Evolutionary conservation across 2,888 invertebrate species (phyloP).

Genomic region (Melanargia galathea): DNA sequence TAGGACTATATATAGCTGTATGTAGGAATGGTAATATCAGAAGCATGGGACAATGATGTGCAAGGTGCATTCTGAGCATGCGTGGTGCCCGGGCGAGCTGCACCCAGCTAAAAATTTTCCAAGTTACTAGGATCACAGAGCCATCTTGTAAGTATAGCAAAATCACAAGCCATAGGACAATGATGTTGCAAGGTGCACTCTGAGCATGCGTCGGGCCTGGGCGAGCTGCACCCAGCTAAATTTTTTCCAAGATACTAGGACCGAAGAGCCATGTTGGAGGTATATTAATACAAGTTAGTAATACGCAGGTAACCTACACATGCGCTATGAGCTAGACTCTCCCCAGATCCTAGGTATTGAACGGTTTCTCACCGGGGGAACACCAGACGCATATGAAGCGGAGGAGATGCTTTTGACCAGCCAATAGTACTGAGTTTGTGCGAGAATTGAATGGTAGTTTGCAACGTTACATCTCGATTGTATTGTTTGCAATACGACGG

Average conservation of each 20-base stretch:
- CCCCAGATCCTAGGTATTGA: conserved; percentile 27
- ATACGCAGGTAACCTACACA: conserved; percentile 31
- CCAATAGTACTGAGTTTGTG: conserved; percentile 1
- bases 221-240: too few species aligned
- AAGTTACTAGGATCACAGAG: conserved; percentile 1
- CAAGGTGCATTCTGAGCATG: background rate
- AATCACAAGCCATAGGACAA: too few species aligned
- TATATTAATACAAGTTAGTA: too few species aligned
- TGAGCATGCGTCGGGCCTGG: too few species aligned
- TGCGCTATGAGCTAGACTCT: conserved; percentile 28
- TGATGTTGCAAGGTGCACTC: too few species aligned
- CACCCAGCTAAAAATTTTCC: background rate
- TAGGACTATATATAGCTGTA: too few species aligned
- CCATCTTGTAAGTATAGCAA: too few species aligned
- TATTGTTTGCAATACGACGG: background rate
- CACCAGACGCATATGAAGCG: conserved; percentile 21
- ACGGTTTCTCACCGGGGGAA: conserved; percentile 11
- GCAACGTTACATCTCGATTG: background rate
- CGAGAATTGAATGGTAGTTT: background rate
- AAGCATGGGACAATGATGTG: background rate
- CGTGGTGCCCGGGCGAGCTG: background rate
- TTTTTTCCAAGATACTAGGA: too few species aligned
- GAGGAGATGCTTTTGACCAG: background rate
- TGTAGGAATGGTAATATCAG: too few species aligned
- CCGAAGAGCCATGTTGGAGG: too few species aligned